These are phyloP conservation scores for Rhadina sibilatrix DNA, from an alignment of 2,113 vertebrate genomes.

Conservation along the genomic window DNA sequence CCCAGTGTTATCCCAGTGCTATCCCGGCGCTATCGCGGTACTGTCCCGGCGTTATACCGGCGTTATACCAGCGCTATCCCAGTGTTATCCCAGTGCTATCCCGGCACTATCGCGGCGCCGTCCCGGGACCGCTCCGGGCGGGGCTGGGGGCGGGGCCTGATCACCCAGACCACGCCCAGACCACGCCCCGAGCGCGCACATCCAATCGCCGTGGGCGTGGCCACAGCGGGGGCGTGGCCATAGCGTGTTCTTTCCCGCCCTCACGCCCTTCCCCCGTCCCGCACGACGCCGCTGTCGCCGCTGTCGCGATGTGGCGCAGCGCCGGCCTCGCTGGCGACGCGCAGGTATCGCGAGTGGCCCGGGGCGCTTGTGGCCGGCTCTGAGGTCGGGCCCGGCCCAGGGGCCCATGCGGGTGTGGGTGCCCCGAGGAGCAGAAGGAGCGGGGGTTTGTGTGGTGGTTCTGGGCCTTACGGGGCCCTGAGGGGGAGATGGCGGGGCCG, in stretches of 20 bases:
- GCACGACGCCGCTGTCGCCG: not conserved
- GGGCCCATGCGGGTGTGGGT: rapidly evolving
- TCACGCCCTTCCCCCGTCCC: rapidly evolving
- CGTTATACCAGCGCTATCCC: rapidly evolving
- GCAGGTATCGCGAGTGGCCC: not conserved
- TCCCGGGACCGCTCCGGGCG: rapidly evolving
- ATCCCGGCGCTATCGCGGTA: rapidly evolving
- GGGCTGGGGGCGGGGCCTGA: not conserved
- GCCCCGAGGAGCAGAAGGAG: too few relatives aligned
- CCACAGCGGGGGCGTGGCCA: rapidly evolving
- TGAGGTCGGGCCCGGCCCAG: too few relatives aligned
- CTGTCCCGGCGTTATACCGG: rapidly evolving
- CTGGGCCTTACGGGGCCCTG: not conserved
- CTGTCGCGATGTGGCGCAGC: not conserved
- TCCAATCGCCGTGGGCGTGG: rapidly evolving
- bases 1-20: rapidly evolving
- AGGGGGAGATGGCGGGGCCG: not conserved
- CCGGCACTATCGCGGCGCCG: rapidly evolving
- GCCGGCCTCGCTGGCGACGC: not conserved
- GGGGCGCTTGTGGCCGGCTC: not conserved
- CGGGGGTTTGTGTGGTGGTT: not conserved
- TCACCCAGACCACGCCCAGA: rapidly evolving
- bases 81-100: rapidly evolving
- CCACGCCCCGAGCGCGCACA: rapidly evolving
- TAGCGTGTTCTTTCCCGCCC: rapidly evolving